Evolutionary conservation across 2,113 vertebrate genomes (phyloP).

Genomic region (Synodontis membranacea): DNA sequence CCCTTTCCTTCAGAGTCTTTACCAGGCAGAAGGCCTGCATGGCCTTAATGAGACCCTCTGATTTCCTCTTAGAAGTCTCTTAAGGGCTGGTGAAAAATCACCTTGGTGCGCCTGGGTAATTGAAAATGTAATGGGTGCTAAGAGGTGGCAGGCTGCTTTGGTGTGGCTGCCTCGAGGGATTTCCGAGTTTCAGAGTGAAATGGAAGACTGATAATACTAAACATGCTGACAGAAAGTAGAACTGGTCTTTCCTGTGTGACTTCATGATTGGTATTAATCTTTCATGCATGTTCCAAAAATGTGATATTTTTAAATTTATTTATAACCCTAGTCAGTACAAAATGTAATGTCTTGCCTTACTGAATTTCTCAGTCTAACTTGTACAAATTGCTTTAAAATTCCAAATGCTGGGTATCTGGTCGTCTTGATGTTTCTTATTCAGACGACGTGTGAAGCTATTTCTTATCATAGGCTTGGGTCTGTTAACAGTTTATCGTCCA

Average conservation of each 20-base stretch:
- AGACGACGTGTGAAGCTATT: not conserved
- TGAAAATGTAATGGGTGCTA: constrained; percentile 35
- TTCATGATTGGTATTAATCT: not conserved
- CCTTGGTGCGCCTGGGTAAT: constrained; percentile 29
- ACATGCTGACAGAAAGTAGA: constrained; percentile 6
- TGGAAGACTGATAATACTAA: constrained; percentile 17
- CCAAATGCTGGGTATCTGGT: not conserved
- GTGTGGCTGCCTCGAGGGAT: not conserved
- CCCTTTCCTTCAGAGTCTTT: not conserved
- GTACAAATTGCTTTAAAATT: not conserved
- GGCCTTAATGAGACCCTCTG: not conserved
- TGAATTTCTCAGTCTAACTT: not conserved
- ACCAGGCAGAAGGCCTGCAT: not conserved
- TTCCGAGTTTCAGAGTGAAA: not conserved
- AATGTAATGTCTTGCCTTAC: not conserved
- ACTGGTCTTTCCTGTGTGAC: not conserved
- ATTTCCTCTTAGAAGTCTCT: constrained; percentile 23
- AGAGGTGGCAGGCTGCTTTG: constrained; percentile 13
- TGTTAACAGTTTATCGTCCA: not conserved
- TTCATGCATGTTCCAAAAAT: not conserved
- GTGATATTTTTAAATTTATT: not conserved
- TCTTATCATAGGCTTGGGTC: not conserved
- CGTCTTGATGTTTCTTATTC: not conserved
- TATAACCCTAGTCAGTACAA: not conserved
- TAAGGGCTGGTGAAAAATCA: constrained; percentile 9